Conservation (phyloP, 53 echinoderm and acorn worm species). For the Henricia sp. region DNA sequence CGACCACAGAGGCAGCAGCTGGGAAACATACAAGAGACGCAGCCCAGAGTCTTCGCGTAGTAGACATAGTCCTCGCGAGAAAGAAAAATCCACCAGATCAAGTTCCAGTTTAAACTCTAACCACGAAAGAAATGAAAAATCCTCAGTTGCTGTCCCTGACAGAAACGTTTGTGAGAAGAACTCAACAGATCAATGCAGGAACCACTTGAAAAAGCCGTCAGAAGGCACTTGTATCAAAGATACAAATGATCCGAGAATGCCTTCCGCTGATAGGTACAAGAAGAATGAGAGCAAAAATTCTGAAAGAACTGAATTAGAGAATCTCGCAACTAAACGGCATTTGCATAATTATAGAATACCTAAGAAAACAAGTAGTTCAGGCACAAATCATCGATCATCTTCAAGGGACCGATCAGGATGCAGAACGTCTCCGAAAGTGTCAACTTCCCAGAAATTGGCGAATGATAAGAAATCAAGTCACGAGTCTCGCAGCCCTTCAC, state of each 20-base stretch:
- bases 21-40: neutral
- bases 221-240: neutral
- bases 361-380: neutral
- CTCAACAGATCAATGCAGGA: neutral
- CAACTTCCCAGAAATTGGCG: neutral
- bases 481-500: neutral
- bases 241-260: neutral
- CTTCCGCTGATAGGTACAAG: neutral
- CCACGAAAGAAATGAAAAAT: neutral
- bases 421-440: neutral
- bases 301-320: neutral
- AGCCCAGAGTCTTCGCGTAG: neutral
- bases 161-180: neutral
- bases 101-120: neutral
- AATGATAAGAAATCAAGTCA: neutral
- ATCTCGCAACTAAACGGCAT: neutral
- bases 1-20: neutral
- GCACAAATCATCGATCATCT: neutral
- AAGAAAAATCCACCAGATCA: neutral
- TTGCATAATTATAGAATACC: constrained; percentile 4
- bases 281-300: neutral
- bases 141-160: neutral
- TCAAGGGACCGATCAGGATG: neutral
- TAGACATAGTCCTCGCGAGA: neutral
- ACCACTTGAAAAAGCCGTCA: neutral